Percentiles rank a stretch among this genome's conserved stretches.
These are phyloP conservation scores for Pelvicachromis taeniatus DNA, from an alignment of 2,113 vertebrate genomes.

Conservation along the genomic window DNA sequence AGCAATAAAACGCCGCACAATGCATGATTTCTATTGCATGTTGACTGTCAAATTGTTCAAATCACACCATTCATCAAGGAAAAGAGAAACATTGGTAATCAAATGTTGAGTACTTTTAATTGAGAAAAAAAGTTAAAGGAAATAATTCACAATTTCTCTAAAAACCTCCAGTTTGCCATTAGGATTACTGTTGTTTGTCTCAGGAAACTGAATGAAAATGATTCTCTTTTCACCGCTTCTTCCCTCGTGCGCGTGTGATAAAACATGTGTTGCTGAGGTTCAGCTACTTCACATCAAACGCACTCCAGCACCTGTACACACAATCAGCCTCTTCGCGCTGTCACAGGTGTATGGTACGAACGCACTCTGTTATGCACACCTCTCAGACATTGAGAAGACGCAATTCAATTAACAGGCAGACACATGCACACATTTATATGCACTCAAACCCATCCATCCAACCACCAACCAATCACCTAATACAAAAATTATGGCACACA, in stretches of 20 bases:
- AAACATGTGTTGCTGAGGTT: constrained; percentile 6
- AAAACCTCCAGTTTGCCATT: background rate
- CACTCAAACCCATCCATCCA: constrained; percentile 1
- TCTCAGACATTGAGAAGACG: constrained; percentile 42
- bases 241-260: background rate
- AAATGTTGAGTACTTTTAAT: background rate
- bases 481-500: constrained; percentile 12
- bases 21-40: background rate
- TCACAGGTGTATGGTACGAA: constrained; percentile 37
- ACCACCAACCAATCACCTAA: constrained; percentile 39
- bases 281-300: constrained; percentile 53
- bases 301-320: constrained; percentile 25
- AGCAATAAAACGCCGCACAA: background rate
- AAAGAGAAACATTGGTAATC: background rate
- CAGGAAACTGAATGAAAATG: background rate
- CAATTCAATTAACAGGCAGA: constrained; percentile 49
- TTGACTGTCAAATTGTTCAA: background rate
- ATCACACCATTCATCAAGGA: background rate
- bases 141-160: background rate
- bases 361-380: constrained; percentile 36
- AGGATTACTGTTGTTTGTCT: background rate
- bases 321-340: constrained; percentile 12
- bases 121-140: background rate
- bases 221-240: background rate
- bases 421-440: constrained; percentile 29